phyloP scores from a whole-genome alignment of 2,888 invertebrate species.

The Hermaeophaga mercurialis region DNA sequence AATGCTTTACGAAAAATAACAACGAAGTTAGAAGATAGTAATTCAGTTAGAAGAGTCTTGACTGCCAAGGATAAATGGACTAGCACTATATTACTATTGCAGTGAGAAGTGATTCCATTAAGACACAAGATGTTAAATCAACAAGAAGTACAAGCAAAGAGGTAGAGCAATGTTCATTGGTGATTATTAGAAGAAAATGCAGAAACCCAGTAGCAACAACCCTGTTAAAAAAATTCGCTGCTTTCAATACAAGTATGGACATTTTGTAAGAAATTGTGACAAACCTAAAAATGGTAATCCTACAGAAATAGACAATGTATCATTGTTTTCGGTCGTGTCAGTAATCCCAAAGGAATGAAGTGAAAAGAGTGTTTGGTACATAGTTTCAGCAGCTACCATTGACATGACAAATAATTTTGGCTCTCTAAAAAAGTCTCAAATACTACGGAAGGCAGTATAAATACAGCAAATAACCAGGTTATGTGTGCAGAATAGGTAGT shows the following conservation, averaged over 20 bases:
- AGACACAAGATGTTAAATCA: too few species aligned
- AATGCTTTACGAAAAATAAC: too few species aligned
- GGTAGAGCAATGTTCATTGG: too few species aligned
- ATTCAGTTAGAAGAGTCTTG: too few species aligned
- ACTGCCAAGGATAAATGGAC: too few species aligned
- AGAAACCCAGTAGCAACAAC: too few species aligned
- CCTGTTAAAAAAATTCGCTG: slow-evolving; percentile 9
- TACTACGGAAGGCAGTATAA: neutral
- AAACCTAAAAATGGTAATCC: neutral
- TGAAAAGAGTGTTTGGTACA: neutral
- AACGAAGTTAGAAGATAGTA: too few species aligned
- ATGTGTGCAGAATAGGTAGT: slow-evolving; percentile 12
- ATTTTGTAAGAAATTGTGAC: slow-evolving; percentile 19
- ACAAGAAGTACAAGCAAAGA: too few species aligned
- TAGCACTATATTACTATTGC: too few species aligned
- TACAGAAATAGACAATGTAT: slow-evolving; percentile 2
- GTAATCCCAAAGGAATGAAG: neutral
- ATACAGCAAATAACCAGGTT: slow-evolving; percentile 15
- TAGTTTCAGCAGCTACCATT: slow-evolving; percentile 3
- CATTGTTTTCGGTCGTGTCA: slow-evolving; percentile 17
- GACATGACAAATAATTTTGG: slow-evolving; percentile 5
- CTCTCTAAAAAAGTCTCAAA: neutral
- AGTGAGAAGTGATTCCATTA: too few species aligned
- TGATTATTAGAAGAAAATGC: too few species aligned
- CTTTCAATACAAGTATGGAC: slow-evolving; percentile 22